Evolutionary conservation across 23 tunicate genomes (phyloP), one percentile per base, ranked within the genome.

Genomic region (Styela clava): DNA sequence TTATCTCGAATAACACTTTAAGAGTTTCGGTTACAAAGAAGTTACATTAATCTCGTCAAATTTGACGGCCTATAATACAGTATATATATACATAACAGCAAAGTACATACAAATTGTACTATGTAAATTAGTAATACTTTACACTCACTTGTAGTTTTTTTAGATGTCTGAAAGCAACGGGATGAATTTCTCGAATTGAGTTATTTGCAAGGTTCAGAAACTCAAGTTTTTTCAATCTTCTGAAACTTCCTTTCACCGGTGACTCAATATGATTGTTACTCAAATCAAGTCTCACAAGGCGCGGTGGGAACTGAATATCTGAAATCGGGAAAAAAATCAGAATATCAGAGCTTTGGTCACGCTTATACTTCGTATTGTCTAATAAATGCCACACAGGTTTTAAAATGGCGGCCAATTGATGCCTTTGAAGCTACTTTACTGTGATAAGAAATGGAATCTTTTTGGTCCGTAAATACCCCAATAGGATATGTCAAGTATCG

Each of bases 201-300:
- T 76, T 76, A 76, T 76, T 44, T 18, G 30, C 2, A 24, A 76
- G 24, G 33, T 27, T 26, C 64, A 76, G 31, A 7, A 44, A 20
- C 44, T 76, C 33, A 23, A 76, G 65, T 31, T 31, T 0, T 1
- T 44, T 36, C 1, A 76, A 29, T 37, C 81, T 0, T 21, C 65
- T 24, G 67, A 76, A 76, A 44, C 81, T 76, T 36, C 81, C 81
- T 44, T 76, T 36, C 52, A 16, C 31, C 23, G 81, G 81, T 0
- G 81, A 33, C 1, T 44, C 30, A 21, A 76, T 76, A 1, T 76
- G 64, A 76, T 76, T 76, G 81, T 76, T 26, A 20, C 73, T 44
- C 73, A 76, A 24, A 64, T 76, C 81, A 76, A 76, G 81, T 33
- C 2, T 25, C 5, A 35, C 31, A 5, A 76, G 81, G 7, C 81